These are phyloP conservation scores for Lithobates pipiens DNA, from an alignment of 2,797 vertebrate species.

Conservation along the genomic window DNA sequence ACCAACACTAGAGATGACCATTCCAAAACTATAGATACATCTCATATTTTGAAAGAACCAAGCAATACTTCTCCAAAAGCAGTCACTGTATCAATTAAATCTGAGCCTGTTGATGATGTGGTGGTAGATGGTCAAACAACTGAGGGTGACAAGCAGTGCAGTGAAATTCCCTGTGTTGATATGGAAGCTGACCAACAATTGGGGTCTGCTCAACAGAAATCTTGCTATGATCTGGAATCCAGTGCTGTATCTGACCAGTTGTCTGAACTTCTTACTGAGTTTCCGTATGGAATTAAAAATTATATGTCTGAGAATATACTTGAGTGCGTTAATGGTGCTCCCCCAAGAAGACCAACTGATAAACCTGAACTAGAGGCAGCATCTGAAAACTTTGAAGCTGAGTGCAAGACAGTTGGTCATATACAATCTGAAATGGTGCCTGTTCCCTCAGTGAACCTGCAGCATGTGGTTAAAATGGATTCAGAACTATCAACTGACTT, in stretches of 20 bases:
- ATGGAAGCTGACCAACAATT: background rate
- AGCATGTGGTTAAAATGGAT: background rate
- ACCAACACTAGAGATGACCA: conserved; percentile 3
- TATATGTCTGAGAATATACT: background rate
- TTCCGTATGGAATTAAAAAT: conserved; percentile 77
- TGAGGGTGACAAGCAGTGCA: background rate
- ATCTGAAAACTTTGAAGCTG: background rate
- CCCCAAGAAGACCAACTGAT: background rate
- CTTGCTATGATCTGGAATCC: conserved; percentile 8
- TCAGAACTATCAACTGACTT: background rate
- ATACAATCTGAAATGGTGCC: background rate
- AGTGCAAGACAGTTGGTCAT: background rate
- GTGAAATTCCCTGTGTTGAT: background rate
- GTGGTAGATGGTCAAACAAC: too few relatives aligned
- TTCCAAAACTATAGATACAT: background rate
- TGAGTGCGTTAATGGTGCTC: background rate
- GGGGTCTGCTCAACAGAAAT: background rate
- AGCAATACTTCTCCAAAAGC: too few relatives aligned
- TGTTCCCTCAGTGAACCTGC: background rate
- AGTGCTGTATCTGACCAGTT: conserved; percentile 70
- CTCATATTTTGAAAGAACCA: background rate
- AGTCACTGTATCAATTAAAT: background rate
- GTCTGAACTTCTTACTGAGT: conserved; percentile 75
- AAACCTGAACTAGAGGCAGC: background rate
- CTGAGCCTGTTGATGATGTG: background rate